These are phyloP conservation scores for Agelas oroides DNA, from an alignment of 37 sponge, comb jelly and placozoan species.

Conservation along the genomic window DNA sequence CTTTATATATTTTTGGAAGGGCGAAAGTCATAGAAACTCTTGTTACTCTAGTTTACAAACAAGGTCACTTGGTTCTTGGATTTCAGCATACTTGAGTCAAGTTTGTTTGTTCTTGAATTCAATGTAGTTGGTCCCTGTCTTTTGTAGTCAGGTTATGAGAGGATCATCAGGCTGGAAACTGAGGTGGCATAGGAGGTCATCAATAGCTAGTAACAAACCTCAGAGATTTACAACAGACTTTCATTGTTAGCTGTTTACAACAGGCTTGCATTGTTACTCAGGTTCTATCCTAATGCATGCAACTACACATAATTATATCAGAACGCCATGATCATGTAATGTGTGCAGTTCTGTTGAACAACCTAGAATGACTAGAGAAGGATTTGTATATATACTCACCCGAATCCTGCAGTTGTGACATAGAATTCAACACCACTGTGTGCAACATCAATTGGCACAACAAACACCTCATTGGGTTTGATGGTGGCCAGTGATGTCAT, in stretches of 20 bases:
- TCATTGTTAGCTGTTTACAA: too few species aligned
- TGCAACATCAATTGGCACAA: conserved; percentile 50
- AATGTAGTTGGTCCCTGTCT: conserved; percentile 4
- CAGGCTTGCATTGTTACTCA: too few species aligned
- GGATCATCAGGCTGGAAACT: conserved; percentile 11
- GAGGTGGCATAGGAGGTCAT: background rate
- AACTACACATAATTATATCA: background rate
- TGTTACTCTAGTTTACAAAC: conserved; percentile 1
- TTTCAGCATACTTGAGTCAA: too few species aligned
- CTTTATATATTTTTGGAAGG: too few species aligned
- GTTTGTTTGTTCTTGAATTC: conserved; percentile 13
- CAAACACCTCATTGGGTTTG: conserved; percentile 40
- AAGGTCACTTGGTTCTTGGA: conserved; percentile 1
- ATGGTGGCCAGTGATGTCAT: background rate
- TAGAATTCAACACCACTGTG: conserved; percentile 9
- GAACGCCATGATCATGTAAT: too few species aligned
- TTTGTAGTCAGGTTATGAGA: conserved; percentile 17
- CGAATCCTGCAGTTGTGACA: conserved; percentile 46
- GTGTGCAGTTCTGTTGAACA: too few species aligned
- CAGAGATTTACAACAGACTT: too few species aligned
- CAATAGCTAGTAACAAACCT: too few species aligned
- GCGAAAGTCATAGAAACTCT: conserved; percentile 77
- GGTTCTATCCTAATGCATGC: too few species aligned
- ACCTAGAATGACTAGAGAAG: too few species aligned
- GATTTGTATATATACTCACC: conserved; percentile 28